These are phyloP conservation scores for Epizoanthus illoricatus DNA, from an alignment of 92 coral and sea anemone species.

Conservation along the genomic window DNA sequence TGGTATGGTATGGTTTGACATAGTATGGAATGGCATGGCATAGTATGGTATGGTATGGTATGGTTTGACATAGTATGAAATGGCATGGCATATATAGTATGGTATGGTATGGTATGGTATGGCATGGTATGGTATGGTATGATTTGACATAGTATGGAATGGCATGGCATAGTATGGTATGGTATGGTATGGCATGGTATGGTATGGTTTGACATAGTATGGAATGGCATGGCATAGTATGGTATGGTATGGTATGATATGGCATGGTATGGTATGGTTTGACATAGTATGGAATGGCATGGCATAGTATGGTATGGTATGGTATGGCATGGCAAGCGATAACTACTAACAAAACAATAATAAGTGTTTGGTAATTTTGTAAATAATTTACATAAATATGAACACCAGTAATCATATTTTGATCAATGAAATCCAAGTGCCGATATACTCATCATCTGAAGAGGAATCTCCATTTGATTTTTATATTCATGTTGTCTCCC, in stretches of 20 bases:
- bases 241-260: background rate
- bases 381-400: no score
- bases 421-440: background rate
- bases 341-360: no score
- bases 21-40: background rate
- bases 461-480: constrained; percentile 1
- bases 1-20: no score
- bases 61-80: background rate
- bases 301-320: background rate
- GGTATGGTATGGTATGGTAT: background rate
- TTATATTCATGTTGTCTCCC: background rate
- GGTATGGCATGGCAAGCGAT: background rate
- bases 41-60: background rate
- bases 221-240: background rate
- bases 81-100: background rate
- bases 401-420: no score
- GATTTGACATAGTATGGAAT: background rate
- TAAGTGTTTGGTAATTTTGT: no score
- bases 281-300: background rate
- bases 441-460: background rate
- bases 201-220: background rate
- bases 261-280: background rate
- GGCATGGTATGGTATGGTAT: no score
- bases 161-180: background rate
- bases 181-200: background rate